Evolutionary conservation across 2,113 vertebrate genomes (phyloP), one percentile per base, ranked within the genome.

Genomic region (Chlorocebus sabaeus): DNA sequence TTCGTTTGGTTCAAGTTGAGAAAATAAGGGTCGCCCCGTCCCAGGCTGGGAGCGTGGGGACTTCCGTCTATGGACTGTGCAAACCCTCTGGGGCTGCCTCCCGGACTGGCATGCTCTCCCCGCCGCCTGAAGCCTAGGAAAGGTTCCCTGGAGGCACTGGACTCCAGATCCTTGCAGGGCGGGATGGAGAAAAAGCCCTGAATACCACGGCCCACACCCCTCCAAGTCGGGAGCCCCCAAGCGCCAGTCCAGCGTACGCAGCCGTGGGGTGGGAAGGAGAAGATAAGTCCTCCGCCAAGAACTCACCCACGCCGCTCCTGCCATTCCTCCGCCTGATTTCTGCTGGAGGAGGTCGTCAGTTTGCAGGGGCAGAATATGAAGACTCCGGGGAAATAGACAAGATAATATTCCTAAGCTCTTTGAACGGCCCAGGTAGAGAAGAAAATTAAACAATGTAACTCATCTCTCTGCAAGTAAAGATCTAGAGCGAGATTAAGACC

Each of bases 1-100:
- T 98, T 95, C 95, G 70, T 98, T 98, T 11, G 68, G 38, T 90
- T 93, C 83, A 18, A 52, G 64, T 68, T 45, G 75, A 81, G 70
- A 87, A 96, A 89, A 83, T 16, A 45, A 70, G 61, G n/a, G 91
- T 50, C n/a, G 30, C 14, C 25, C 8, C 0, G 43, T 43, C 57
- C 70, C 80, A 6, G 45, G 35, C 91, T 27, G 79, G 76, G 67
- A 75, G 32, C 22, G 8, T n/a, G 38, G 78, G 73, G 83, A 64
- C 52, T 52, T 57, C 23, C 4, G 64, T 23, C 30, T 67, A 67
- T 4, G 61, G 48, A 27, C 25, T 11, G 13, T 5, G 68, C 57
- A 40, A 43, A 45, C 30, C 3, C 8, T 18, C 40, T 9, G 32
- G n/a, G 32, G 38, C 57, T 43, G 52, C 78, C 78, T 68, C 43